Evolutionary conservation across 2,888 invertebrate genomes (phyloP).

Genomic region (Phania funesta): DNA sequence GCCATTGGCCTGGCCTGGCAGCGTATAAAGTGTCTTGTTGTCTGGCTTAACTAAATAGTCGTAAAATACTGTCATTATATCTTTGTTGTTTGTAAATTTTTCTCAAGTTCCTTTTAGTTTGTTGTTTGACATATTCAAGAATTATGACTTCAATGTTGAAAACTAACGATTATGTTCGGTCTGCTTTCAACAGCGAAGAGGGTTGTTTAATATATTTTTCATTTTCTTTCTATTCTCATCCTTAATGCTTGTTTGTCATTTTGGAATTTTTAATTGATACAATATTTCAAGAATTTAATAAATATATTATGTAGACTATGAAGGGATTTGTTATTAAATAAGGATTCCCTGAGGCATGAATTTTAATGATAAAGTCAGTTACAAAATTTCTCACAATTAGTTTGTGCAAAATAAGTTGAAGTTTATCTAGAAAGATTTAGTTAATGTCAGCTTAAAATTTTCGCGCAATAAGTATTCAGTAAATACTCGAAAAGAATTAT

Average conservation of each 20-base stretch:
- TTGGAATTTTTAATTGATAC: conserved; percentile 31
- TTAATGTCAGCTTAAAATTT: not conserved
- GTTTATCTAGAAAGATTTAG: no score
- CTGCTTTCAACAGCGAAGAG: conserved; percentile 12
- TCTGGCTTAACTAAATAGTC: conserved; percentile 38
- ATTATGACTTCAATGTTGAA: conserved; percentile 61
- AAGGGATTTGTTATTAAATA: not conserved
- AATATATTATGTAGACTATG: not conserved
- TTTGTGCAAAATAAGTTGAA: no score
- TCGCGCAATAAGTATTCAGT: no score
- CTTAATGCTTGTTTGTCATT: not conserved
- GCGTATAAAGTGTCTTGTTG: not conserved
- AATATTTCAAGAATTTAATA: conserved; percentile 6
- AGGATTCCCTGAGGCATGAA: not conserved
- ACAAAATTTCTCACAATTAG: not conserved
- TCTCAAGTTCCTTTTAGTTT: conserved; percentile 39
- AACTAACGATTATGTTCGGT: conserved; percentile 54
- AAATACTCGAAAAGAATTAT: no score
- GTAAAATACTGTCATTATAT: conserved; percentile 55
- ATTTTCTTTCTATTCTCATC: not conserved
- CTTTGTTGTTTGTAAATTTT: conserved; percentile 37
- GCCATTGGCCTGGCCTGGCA: not conserved
- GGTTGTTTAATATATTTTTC: conserved; percentile 15
- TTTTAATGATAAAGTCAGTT: not conserved
- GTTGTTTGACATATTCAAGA: conserved; percentile 60